A percentile compares a stretch with the other conserved stretches of the same genome.
These are phyloP conservation scores for Drosophila diplacantha DNA, from an alignment of 2,888 invertebrate species.

Conservation along the genomic window DNA sequence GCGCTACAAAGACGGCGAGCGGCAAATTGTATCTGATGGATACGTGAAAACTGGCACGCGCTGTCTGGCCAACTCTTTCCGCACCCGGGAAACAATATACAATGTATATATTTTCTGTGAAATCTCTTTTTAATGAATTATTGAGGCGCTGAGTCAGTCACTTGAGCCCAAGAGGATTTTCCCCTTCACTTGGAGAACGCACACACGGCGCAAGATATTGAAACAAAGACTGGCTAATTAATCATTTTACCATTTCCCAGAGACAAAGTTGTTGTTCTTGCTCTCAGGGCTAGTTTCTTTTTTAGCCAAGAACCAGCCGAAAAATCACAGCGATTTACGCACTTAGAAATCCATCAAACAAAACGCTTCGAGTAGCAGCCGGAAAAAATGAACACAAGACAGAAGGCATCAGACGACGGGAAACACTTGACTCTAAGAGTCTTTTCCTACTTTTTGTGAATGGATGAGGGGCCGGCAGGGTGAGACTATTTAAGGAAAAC, in stretches of 20 bases:
- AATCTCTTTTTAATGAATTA: conserved; percentile 49
- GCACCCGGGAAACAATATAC: background rate
- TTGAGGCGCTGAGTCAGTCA: conserved; percentile 62
- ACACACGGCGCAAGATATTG: background rate
- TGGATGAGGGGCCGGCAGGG: background rate
- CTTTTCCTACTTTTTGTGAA: background rate
- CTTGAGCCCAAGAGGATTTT: conserved; percentile 54
- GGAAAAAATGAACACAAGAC: conserved; percentile 22
- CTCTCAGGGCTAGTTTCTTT: conserved; percentile 32
- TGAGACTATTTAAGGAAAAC: conserved; percentile 8
- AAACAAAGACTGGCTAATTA: conserved; percentile 50
- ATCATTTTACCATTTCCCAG: conserved; percentile 44
- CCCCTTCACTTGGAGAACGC: conserved; percentile 41
- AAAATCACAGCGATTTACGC: conserved; percentile 60
- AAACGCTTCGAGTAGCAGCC: conserved; percentile 20
- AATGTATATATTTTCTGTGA: conserved; percentile 2
- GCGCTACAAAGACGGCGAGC: background rate
- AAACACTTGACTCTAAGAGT: conserved; percentile 31
- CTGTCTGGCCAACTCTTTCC: conserved; percentile 24
- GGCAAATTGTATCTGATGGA: conserved; percentile 15
- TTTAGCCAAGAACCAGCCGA: conserved; percentile 21
- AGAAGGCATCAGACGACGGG: conserved; percentile 29
- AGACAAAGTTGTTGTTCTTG: conserved; percentile 32
- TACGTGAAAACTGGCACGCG: conserved; percentile 39
- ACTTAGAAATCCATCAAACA: conserved; percentile 73